phyloP scores from a whole-genome alignment of 2,888 invertebrate species.

The Eubasilissa splendida region DNA sequence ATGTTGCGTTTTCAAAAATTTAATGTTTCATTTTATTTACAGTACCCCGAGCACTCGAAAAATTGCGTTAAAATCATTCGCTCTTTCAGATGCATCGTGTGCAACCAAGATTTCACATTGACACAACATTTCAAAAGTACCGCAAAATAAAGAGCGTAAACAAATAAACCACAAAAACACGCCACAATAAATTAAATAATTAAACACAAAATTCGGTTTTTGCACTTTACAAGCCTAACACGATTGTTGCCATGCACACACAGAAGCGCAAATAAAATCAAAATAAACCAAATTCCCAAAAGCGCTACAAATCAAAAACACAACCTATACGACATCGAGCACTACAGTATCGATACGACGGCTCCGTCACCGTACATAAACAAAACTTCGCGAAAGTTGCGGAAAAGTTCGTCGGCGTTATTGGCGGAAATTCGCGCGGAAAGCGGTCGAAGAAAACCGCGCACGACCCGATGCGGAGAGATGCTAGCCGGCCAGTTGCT shows the following conservation, averaged over 20 bases:
- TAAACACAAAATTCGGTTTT: constrained; percentile 5
- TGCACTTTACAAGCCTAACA: not conserved
- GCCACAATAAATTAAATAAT: constrained; percentile 12
- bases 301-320: constrained; percentile 13
- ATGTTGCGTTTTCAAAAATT: too few species aligned
- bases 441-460: constrained; percentile 3
- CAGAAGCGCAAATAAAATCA: constrained; percentile 13
- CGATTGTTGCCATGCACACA: constrained; percentile 38
- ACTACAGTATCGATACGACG: too few species aligned
- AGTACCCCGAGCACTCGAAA: too few species aligned
- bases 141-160: constrained; percentile 26
- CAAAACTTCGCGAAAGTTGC: constrained; percentile 32
- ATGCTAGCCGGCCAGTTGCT: constrained; percentile 42
- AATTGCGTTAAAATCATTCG: too few species aligned
- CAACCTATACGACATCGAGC: too few species aligned
- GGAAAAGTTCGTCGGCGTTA: constrained; percentile 13
- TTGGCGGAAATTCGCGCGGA: constrained; percentile 17
- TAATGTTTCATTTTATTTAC: too few species aligned
- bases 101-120: not conserved
- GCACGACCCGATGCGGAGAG: constrained; percentile 2
- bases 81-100: not conserved
- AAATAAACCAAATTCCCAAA: not conserved
- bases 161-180: constrained; percentile 28
- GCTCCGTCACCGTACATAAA: too few species aligned
- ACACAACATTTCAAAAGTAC: not conserved